phyloP scores from a whole-genome alignment of 2,797 vertebrate species.

The Galaxias olidus region DNA sequence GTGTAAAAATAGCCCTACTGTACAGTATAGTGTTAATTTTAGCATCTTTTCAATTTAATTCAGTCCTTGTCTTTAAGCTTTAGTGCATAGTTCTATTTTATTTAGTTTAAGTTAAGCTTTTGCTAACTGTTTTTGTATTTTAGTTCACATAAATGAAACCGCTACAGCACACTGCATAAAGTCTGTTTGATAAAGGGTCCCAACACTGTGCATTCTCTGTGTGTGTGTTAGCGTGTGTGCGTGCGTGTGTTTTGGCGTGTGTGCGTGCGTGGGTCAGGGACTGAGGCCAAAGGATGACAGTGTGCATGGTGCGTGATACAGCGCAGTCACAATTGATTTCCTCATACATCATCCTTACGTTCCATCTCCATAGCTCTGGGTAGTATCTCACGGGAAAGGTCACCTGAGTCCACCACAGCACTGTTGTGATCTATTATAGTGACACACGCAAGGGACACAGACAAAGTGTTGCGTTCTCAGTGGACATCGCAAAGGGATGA shows the following conservation, averaged over 20 bases:
- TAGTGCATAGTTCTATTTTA: too few relatives aligned
- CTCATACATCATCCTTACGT: constrained; percentile 40
- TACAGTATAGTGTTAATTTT: too few relatives aligned
- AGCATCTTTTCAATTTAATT: too few relatives aligned
- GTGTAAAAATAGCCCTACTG: too few relatives aligned
- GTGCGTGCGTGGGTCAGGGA: constrained; percentile 3
- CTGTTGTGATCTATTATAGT: background rate
- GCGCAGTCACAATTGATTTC: constrained; percentile 53
- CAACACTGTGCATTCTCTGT: background rate
- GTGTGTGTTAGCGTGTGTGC: constrained; percentile 8
- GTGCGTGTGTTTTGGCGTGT: constrained; percentile 26
- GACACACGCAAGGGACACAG: too few relatives aligned
- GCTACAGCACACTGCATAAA: constrained; percentile 5
- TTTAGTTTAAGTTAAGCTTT: too few relatives aligned
- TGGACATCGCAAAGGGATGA: too few relatives aligned
- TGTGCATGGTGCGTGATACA: constrained; percentile 60
- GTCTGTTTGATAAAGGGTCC: constrained; percentile 1
- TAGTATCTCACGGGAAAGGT: background rate
- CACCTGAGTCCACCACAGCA: background rate
- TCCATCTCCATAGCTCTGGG: background rate
- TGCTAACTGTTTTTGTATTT: background rate
- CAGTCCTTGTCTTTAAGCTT: too few relatives aligned
- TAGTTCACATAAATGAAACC: background rate
- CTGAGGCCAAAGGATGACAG: constrained; percentile 54
- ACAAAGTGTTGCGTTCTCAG: too few relatives aligned